Conservation (phyloP, 2,797 vertebrate species). For the Syncerus caffer region DNA sequence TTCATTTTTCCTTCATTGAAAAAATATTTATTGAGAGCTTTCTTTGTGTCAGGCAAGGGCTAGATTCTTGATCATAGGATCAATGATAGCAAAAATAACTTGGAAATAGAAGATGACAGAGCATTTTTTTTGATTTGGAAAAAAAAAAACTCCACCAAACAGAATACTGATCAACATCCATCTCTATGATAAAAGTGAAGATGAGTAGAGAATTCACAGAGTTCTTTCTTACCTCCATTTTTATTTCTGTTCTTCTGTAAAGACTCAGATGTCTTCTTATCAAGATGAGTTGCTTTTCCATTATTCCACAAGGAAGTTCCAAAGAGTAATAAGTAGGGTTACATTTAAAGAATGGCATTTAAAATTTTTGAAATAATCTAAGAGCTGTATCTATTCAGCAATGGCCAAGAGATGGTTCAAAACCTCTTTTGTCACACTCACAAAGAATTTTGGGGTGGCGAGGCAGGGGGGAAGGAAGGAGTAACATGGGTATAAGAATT, state of each 20-base stretch:
- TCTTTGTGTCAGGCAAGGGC: not conserved
- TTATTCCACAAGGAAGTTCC: not conserved
- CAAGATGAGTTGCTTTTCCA: not conserved
- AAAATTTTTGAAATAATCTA: constrained; percentile 1
- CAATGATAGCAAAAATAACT: constrained; percentile 13
- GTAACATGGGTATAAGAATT: not conserved
- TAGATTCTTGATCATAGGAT: not conserved
- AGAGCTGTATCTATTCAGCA: not conserved
- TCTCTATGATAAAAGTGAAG: not conserved
- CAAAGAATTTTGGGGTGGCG: not conserved
- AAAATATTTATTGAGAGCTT: not conserved
- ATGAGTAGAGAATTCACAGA: not conserved
- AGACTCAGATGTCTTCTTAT: not conserved
- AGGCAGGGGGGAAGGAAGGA: not conserved
- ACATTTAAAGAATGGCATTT: not conserved
- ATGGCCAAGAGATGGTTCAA: not conserved
- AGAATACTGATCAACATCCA: not conserved
- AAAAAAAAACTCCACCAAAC: not conserved
- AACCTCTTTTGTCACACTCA: not conserved
- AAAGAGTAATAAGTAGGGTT: not conserved
- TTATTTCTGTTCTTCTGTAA: not conserved
- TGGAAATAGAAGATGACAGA: not conserved
- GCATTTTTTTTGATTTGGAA: not conserved
- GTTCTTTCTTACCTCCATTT: constrained; percentile 25
- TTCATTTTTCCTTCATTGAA: not conserved